Conservation (phyloP, 1,140 invertebrate genomes). For the Monochamus saltuarius region DNA sequence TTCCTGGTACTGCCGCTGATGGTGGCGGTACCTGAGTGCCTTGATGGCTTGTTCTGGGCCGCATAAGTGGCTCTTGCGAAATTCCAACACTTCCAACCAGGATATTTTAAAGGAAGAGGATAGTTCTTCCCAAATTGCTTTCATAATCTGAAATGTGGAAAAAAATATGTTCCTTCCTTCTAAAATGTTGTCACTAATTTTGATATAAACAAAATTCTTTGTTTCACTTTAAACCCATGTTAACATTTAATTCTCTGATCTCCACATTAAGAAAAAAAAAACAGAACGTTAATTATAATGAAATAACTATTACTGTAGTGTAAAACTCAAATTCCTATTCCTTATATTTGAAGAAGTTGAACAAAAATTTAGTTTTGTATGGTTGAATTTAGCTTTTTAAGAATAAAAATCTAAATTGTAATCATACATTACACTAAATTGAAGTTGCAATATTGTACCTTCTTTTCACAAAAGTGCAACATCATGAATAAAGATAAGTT, state of each 20-base stretch:
- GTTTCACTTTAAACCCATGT: neutral
- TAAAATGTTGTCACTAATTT: neutral
- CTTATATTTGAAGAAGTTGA: too few relatives aligned
- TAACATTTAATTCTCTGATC: neutral
- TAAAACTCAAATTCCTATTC: too few relatives aligned
- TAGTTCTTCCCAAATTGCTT: conserved; percentile 62
- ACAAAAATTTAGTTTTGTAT: too few relatives aligned
- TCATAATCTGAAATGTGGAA: conserved; percentile 55
- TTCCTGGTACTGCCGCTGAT: conserved; percentile 50
- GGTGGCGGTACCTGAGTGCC: conserved; percentile 53
- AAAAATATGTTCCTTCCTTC: too few relatives aligned
- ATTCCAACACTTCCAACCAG: conserved; percentile 68
- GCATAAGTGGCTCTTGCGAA: conserved; percentile 65
- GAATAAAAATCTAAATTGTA: too few relatives aligned
- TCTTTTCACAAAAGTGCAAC: too few relatives aligned
- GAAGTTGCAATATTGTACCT: too few relatives aligned
- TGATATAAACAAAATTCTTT: neutral
- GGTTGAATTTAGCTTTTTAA: too few relatives aligned
- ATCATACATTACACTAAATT: too few relatives aligned
- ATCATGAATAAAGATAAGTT: too few relatives aligned
- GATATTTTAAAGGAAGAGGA: conserved; percentile 56
- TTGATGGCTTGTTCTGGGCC: conserved; percentile 58
- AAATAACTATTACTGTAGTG: too few relatives aligned
- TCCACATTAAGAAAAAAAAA: neutral
- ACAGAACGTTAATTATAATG: too few relatives aligned